Evolutionary conservation across 1,140 invertebrate genomes (phyloP).

Genomic region (Drepana arcuata): DNA sequence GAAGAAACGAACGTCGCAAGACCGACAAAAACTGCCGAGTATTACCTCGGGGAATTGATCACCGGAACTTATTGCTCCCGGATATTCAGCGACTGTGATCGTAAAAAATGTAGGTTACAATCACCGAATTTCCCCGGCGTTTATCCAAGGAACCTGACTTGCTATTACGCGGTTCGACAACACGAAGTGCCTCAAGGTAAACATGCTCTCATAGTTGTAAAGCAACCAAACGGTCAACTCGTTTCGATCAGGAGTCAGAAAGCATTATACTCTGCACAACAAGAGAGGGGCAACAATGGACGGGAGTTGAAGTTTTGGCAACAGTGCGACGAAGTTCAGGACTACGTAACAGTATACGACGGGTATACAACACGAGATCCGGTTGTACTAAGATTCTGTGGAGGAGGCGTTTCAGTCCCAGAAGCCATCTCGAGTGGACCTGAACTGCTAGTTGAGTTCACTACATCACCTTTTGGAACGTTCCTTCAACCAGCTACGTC

Average conservation of each 20-base stretch:
- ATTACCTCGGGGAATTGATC: slow-evolving; percentile 87
- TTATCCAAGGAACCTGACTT: slow-evolving; percentile 91
- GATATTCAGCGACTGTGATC: slow-evolving; percentile 91
- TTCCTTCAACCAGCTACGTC: slow-evolving; percentile 84
- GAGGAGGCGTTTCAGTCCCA: slow-evolving; percentile 86
- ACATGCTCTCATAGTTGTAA: slow-evolving; percentile 87
- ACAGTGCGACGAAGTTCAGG: slow-evolving; percentile 88
- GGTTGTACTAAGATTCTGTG: slow-evolving; percentile 91
- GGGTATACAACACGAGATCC: slow-evolving; percentile 91
- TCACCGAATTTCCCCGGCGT: slow-evolving; percentile 93
- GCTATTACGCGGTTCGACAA: slow-evolving; percentile 88
- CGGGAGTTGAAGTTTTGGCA: slow-evolving; percentile 78
- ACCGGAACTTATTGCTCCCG: slow-evolving; percentile 91
- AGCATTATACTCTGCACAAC: slow-evolving; percentile 70
- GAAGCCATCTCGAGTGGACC: slow-evolving; percentile 87
- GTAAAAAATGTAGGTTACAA: slow-evolving; percentile 87
- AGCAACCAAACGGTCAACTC: slow-evolving; percentile 86
- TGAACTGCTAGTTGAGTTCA: slow-evolving; percentile 90
- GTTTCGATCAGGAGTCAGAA: slow-evolving; percentile 83
- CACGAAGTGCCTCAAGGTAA: slow-evolving; percentile 86
- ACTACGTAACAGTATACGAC: slow-evolving; percentile 92
- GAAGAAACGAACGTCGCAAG: slow-evolving; percentile 51
- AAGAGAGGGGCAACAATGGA: slow-evolving; percentile 54
- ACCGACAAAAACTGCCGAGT: slow-evolving; percentile 67
- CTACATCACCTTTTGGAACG: slow-evolving; percentile 90